These are phyloP conservation scores for Drosophila ustulata DNA, from an alignment of 2,888 invertebrate genomes.

Conservation along the genomic window DNA sequence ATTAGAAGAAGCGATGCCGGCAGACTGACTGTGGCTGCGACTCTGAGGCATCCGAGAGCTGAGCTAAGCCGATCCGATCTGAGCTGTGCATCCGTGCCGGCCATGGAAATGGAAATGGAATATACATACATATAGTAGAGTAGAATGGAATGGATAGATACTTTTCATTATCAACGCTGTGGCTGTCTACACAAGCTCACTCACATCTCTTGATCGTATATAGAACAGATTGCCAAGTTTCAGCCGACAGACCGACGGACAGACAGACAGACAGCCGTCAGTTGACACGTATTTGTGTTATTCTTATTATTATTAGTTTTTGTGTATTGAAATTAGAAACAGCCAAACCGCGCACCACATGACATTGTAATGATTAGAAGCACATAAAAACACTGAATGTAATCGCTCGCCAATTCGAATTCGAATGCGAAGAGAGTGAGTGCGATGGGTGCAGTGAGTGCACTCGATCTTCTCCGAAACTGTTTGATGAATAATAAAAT, in stretches of 20 bases:
- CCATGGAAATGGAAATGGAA: slow-evolving; percentile 3
- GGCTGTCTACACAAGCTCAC: slow-evolving; percentile 17
- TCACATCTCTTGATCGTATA: not conserved
- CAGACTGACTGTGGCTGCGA: slow-evolving; percentile 58
- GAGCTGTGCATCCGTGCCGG: slow-evolving; percentile 21
- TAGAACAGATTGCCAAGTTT: slow-evolving; percentile 48
- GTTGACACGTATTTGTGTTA: not conserved
- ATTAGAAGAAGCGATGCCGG: slow-evolving; percentile 75
- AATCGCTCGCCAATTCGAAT: not conserved
- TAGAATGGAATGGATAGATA: slow-evolving; percentile 23
- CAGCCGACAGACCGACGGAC: slow-evolving; percentile 2
- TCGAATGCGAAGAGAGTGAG: slow-evolving; percentile 1
- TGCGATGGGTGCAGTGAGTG: not conserved
- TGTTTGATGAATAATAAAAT: slow-evolving; percentile 8
- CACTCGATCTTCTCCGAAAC: not conserved
- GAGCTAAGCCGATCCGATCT: no score
- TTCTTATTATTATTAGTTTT: slow-evolving; percentile 11
- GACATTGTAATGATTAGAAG: slow-evolving; percentile 16
- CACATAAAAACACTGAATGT: not conserved
- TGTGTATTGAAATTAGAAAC: slow-evolving; percentile 28
- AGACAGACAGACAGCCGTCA: not conserved
- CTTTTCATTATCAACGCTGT: slow-evolving; percentile 60
- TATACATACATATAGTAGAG: not conserved
- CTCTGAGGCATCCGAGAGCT: slow-evolving; percentile 35
- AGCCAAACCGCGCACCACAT: slow-evolving; percentile 18